These are phyloP conservation scores for Cynopterus brachyotis DNA, from an alignment of 2,113 vertebrate genomes.

Conservation along the genomic window DNA sequence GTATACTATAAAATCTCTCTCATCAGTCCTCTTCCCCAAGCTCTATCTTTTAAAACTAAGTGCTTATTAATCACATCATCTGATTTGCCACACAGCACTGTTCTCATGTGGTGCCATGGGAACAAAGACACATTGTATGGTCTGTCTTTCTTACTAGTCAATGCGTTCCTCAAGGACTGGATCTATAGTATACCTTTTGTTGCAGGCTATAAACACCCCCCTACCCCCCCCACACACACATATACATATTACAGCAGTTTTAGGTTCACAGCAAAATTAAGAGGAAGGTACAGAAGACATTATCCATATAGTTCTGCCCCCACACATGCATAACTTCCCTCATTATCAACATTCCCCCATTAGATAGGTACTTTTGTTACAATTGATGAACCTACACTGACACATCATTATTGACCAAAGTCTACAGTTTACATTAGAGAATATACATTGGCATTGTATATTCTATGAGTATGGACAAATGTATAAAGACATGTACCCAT, in stretches of 20 bases:
- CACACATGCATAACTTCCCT: not conserved
- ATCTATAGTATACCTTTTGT: not conserved
- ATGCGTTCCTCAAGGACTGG: not conserved
- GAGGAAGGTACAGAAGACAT: not conserved
- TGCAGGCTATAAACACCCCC: no score
- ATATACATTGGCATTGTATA: not conserved
- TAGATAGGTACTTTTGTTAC: not conserved
- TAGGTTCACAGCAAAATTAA: not conserved
- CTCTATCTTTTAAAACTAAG: not conserved
- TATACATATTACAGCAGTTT: not conserved
- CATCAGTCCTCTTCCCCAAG: not conserved
- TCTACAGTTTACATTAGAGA: not conserved
- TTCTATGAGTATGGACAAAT: not conserved
- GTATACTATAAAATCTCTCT: not conserved
- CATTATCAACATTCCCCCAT: not conserved
- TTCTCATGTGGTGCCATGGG: fast-evolving
- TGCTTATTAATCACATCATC: not conserved
- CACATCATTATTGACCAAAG: not conserved
- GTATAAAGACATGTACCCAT: not conserved
- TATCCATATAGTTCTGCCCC: no score
- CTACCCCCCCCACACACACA: no score
- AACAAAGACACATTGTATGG: not conserved
- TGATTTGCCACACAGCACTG: not conserved
- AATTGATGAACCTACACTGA: not conserved
- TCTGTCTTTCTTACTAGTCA: not conserved